These are phyloP conservation scores for Sylvietta virens DNA, from an alignment of 2,113 vertebrate species.

Conservation along the genomic window DNA sequence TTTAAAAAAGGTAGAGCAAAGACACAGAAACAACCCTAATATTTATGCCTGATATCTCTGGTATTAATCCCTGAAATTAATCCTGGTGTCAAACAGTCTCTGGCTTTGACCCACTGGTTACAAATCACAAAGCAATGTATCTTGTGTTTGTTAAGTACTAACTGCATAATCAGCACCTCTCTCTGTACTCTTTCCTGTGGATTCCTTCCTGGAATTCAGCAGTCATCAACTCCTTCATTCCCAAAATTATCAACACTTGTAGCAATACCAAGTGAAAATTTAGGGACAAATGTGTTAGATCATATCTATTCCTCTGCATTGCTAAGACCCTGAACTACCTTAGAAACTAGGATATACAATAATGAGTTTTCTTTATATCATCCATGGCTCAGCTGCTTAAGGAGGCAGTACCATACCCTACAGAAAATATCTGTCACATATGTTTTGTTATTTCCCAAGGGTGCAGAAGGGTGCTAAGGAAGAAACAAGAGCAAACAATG, in stretches of 20 bases:
- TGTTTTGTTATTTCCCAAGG: background rate
- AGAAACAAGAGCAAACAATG: background rate
- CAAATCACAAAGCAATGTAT: background rate
- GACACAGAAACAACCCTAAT: background rate
- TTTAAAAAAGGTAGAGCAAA: background rate
- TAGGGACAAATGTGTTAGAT: background rate
- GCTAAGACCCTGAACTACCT: background rate
- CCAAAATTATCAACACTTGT: background rate
- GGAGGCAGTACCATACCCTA: background rate
- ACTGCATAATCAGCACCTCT: background rate
- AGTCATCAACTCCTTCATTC: background rate
- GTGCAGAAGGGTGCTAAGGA: background rate
- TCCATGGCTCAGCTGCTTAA: background rate
- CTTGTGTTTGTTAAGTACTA: background rate
- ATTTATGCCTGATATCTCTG: background rate
- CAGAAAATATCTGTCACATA: background rate
- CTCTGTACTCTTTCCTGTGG: background rate
- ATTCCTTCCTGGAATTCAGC: background rate
- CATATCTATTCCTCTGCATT: background rate
- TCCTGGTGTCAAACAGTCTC: background rate
- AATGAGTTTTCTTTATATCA: background rate
- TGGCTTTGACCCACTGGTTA: background rate
- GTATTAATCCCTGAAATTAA: background rate
- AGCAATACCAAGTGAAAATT: background rate
- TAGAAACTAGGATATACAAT: background rate